Evolutionary conservation across 1,140 invertebrate genomes (phyloP), one percentile per base, ranked within the genome.

Genomic region (Hermetia illucens): DNA sequence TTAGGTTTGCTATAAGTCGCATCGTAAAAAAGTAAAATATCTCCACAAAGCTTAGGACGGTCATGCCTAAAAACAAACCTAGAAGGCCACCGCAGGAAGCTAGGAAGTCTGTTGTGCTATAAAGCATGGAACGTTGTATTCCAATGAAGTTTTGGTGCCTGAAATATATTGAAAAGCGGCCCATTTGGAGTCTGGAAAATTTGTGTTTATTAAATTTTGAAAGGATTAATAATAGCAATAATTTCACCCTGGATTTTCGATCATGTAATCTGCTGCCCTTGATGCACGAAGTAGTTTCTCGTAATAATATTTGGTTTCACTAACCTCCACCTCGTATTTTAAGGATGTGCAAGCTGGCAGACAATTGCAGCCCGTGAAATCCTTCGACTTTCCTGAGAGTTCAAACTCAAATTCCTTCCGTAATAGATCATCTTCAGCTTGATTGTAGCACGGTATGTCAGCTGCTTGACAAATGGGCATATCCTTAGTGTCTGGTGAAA

Each of bases 61-160:
- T 74, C 51, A 74, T 72, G 17, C 73, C 73, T 46, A 70, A 65
- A 47, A 72, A 74, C 3, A 75, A 61, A 1, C 71, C 71, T 4
- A 74, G 58, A 22, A 74, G 52, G 37, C 72, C 72, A 3, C 73
- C 73, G 41, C 68, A 69, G 44, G 70, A 71, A 16, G 72, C 71
- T 5, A 74, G 56, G 48, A 74, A 74, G 49, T 74, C 71, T 0
- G 68, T 69, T 42, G 62, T 58, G 1, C 71, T 70, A 45, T 70
- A 74, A 10, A 74, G 50, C 44, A 73, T 70, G 8, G 68, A 70
- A 13, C 71, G 52, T 12, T 5, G 5, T 6, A 66, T 68, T 1
- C 70, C 68, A 20, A 71, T 72, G 43, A 74, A 73, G 42, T 74
- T 67, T 5, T 64, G 61, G 41, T 74, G 68, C 41, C 66, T 73